Evolutionary conservation across 1,140 invertebrate genomes (phyloP).

Genomic region (Drosophila lini): DNA sequence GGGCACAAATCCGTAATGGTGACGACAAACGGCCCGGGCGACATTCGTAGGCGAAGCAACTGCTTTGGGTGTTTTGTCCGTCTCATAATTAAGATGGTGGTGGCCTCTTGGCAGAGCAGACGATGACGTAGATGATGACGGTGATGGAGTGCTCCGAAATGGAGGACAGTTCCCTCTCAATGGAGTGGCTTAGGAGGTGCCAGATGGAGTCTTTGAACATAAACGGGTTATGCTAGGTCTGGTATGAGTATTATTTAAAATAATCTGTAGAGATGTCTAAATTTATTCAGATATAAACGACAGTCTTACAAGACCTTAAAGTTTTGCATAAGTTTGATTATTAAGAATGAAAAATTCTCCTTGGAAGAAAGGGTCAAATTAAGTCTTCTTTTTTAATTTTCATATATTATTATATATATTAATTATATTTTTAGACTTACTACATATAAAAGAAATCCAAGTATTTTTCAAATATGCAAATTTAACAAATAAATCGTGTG

Average conservation of each 20-base stretch:
- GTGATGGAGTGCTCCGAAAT: slow-evolving; percentile 60
- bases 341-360: not conserved
- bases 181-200: not conserved
- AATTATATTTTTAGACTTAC: not conserved
- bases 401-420: no score
- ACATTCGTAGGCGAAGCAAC: slow-evolving; percentile 66
- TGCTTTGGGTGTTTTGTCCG: slow-evolving; percentile 51
- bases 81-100: slow-evolving; percentile 70
- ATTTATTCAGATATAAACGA: not conserved
- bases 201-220: not conserved
- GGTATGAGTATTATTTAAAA: not conserved
- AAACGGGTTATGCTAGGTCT: slow-evolving; percentile 15
- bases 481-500: not conserved
- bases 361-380: not conserved
- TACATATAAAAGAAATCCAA: not conserved
- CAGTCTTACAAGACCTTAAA: not conserved
- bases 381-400: not conserved
- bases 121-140: slow-evolving; percentile 34
- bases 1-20: slow-evolving; percentile 67
- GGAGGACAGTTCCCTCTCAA: slow-evolving; percentile 36
- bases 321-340: no score
- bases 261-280: not conserved
- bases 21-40: slow-evolving; percentile 52
- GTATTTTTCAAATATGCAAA: no score
- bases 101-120: slow-evolving; percentile 14